Evolutionary conservation across 53 echinoderm and acorn worm species (phyloP), one percentile per base, ranked within the genome.

Genomic region (Hippasteria phrygiana): DNA sequence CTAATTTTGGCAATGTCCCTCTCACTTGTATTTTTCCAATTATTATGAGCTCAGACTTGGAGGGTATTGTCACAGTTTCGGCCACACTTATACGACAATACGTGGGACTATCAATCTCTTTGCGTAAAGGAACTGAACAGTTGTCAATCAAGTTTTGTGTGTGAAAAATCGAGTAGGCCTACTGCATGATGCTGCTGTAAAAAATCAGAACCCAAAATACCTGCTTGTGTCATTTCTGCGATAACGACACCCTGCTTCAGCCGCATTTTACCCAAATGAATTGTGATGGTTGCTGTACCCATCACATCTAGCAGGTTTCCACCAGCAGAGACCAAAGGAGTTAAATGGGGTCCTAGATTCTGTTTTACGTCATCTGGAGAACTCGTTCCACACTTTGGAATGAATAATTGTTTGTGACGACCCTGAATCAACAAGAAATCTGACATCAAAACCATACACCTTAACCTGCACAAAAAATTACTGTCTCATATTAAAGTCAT

Each of bases 191-290:
- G 17, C 18, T 62, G 17, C 24, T 62, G 9, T 62, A 62, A 20
- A 62, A 62, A 62, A 24, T 62, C 62, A 14, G 26, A 62, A 24
- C 62, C 62, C 62, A 62, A 62, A 5, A 62, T 62, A 62, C 62
- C 62, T 5, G 62, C 24, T 20, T 62, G 26, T 14, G 62, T 62
- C 26, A 24, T 22, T 20, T 14, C 20, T 62, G 62, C 62, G 18
- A 62, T 62, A 5, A 62, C 17, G 17, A 62, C 62, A 20, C 5
- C 26, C 17, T 62, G 62, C 26, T 5, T 24, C 26, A 14, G 5
- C 17, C 26, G 17, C 20, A 62, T 5, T 24, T 62, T 62, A 62
- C 62, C 62, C 26, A 62, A 5, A 62, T 62, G 17, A 8, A 62
- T 11, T 20, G 17, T 62, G 26, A 62, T 24, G 26, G 62, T 62